These are phyloP conservation scores for Danio tinwini DNA, from an alignment of 2,797 vertebrate species.

Conservation along the genomic window DNA sequence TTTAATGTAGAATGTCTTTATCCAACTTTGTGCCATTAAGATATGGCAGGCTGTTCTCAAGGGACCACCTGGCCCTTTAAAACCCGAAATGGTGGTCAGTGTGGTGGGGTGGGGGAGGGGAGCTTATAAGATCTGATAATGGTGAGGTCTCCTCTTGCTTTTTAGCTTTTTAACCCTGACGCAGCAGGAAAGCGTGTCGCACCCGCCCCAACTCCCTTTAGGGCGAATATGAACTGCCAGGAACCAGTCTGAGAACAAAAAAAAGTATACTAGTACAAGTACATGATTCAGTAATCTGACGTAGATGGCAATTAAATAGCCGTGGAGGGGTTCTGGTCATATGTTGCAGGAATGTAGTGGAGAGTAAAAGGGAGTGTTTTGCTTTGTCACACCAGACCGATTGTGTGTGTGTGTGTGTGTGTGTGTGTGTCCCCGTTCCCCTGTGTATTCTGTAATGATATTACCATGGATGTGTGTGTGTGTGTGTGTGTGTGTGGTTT, in stretches of 20 bases:
- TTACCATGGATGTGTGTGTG: too few species aligned
- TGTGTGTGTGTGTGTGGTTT: too few species aligned
- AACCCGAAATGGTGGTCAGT: constrained; percentile 61
- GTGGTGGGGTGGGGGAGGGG: constrained; percentile 59
- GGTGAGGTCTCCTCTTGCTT: constrained; percentile 51
- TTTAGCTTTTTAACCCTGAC: constrained; percentile 61
- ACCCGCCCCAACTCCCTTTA: neutral
- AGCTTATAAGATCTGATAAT: constrained; percentile 51
- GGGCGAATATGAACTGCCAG: constrained; percentile 2
- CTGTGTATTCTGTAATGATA: too few species aligned
- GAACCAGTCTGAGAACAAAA: constrained; percentile 18
- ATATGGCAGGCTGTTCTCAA: neutral
- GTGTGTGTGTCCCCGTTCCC: too few species aligned
- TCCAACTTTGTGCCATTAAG: constrained; percentile 35
- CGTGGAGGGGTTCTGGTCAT: neutral
- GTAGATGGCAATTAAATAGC: neutral
- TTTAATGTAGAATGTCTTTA: neutral
- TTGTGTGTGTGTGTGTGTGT: neutral
- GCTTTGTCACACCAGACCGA: neutral
- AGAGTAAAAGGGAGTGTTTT: neutral
- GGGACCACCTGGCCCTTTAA: constrained; percentile 58
- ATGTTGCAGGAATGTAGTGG: constrained; percentile 9
- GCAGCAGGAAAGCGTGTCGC: constrained; percentile 55
- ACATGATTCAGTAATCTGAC: constrained; percentile 1
- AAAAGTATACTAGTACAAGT: neutral